Evolutionary conservation across 2,797 vertebrate species (phyloP).

Genomic region (Philypnodon macrostomus): DNA sequence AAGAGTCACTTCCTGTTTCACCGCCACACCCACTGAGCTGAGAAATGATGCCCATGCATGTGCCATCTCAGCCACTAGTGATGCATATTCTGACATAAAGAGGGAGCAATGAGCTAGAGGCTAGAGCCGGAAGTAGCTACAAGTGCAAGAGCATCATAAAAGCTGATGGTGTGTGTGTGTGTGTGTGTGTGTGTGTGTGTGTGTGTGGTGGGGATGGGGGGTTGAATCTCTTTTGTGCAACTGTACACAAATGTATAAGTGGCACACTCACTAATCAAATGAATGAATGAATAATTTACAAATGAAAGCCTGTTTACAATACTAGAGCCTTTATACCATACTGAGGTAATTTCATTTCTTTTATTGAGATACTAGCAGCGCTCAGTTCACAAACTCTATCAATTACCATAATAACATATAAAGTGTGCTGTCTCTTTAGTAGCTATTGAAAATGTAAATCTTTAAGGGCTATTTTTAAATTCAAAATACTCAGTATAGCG

Average conservation of each 20-base stretch:
- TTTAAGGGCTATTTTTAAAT: too few species aligned
- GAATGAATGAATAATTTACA: constrained; percentile 14
- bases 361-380: neutral
- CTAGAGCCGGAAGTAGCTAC: constrained; percentile 1
- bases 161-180: too few species aligned
- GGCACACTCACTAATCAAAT: constrained; percentile 18
- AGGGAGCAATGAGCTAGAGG: constrained; percentile 4
- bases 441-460: too few species aligned
- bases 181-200: too few species aligned
- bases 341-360: neutral
- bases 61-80: constrained; percentile 16
- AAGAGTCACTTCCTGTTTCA: constrained; percentile 48
- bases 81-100: constrained; percentile 16
- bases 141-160: neutral
- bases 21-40: constrained; percentile 37
- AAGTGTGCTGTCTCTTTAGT: too few species aligned
- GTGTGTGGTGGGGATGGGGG: too few species aligned
- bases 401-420: neutral
- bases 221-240: neutral
- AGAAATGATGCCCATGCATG: constrained; percentile 18
- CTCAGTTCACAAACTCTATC: neutral
- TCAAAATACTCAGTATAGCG: too few species aligned
- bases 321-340: neutral
- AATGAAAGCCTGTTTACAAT: neutral
- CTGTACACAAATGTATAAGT: neutral